These are phyloP conservation scores for Drosophila acutilabella DNA, from an alignment of 2,888 invertebrate species.

Conservation along the genomic window DNA sequence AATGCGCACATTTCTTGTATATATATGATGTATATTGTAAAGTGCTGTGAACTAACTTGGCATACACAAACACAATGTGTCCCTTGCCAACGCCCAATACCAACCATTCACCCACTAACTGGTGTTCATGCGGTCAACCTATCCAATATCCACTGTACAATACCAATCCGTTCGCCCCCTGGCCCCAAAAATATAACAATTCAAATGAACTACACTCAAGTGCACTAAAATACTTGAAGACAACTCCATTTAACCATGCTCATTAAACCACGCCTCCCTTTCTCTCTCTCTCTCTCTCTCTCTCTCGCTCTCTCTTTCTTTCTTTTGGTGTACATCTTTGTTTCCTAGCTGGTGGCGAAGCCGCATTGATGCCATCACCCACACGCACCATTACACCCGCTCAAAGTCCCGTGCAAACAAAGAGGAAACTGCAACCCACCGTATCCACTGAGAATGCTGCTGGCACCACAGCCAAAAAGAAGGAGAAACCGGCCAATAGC, in stretches of 20 bases:
- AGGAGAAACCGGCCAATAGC: constrained; percentile 86
- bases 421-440: constrained; percentile 91
- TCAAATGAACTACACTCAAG: constrained; percentile 59
- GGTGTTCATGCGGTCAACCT: constrained; percentile 48
- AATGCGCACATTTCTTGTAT: constrained; percentile 46
- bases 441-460: constrained; percentile 89
- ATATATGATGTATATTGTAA: constrained; percentile 62
- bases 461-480: constrained; percentile 88
- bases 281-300: constrained; percentile 62
- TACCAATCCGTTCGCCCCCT: not conserved
- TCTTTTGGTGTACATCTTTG: constrained; percentile 69
- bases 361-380: constrained; percentile 87
- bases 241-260: constrained; percentile 70
- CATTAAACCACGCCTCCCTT: constrained; percentile 72
- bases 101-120: constrained; percentile 45
- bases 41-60: constrained; percentile 68
- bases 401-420: constrained; percentile 87
- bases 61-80: constrained; percentile 55
- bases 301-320: constrained; percentile 44
- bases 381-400: constrained; percentile 87
- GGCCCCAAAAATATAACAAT: constrained; percentile 17
- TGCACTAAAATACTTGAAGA: constrained; percentile 75
- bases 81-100: constrained; percentile 32
- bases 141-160: constrained; percentile 29
- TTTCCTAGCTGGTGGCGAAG: constrained; percentile 84